Evolutionary conservation across 1,140 invertebrate species (phyloP).

Genomic region (Drosophila parabipectinata): DNA sequence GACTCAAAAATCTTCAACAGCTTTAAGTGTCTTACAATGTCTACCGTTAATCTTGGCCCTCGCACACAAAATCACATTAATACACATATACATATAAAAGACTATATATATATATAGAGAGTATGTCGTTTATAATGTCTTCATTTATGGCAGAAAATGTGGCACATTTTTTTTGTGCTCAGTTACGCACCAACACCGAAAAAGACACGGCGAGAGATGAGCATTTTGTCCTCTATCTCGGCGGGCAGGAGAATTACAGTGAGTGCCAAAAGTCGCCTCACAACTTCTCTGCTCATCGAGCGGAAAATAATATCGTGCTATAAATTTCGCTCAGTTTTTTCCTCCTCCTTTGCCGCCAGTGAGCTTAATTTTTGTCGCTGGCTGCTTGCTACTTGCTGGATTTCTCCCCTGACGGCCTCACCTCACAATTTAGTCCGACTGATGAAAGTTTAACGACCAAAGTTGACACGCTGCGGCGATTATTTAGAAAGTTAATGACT

Average conservation of each 20-base stretch:
- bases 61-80: conserved; percentile 29
- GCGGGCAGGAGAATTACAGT: conserved; percentile 17
- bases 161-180: conserved; percentile 73
- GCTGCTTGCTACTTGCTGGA: conserved; percentile 12
- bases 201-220: conserved; percentile 44
- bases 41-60: conserved; percentile 74
- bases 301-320: conserved; percentile 82
- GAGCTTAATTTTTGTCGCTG: conserved; percentile 39
- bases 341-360: neutral
- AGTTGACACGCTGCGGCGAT: conserved; percentile 81
- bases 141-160: conserved; percentile 78
- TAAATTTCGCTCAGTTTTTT: conserved; percentile 79
- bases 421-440: conserved; percentile 49
- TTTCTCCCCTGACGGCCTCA: conserved; percentile 40
- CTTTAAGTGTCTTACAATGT: conserved; percentile 81
- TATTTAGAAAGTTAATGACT: conserved; percentile 83
- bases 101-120: conserved; percentile 8
- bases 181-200: conserved; percentile 80
- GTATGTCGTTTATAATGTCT: conserved; percentile 75
- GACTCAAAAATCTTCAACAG: conserved; percentile 75
- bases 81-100: conserved; percentile 12
- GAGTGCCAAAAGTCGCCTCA: conserved; percentile 77
- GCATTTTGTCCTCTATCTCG: conserved; percentile 13
- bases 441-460: conserved; percentile 83
- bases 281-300: conserved; percentile 81